Evolutionary conservation across 2,113 vertebrate species (phyloP), one percentile per base, ranked within the genome.

Genomic region (Empidonax alnorum): DNA sequence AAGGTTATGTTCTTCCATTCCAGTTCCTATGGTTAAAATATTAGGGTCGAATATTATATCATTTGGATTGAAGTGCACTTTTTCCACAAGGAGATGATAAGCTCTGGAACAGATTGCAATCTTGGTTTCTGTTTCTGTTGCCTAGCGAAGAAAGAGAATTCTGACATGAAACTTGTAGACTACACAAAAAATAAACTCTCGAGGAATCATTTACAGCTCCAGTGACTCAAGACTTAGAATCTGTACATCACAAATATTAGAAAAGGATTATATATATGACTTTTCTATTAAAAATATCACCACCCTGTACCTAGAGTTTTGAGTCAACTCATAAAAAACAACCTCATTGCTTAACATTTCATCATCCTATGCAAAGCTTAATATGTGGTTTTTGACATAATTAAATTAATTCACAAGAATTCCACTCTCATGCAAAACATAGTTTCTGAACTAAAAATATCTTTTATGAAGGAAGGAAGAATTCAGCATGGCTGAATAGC

Each of bases 21-120:
- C 99, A 14, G 99, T 99, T 47, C 99, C 99, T 68, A 99, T 99
- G 50, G 99, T 99, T 77, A 99, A 98, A 97, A 99, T 99, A 95
- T 99, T 99, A 69, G 99, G 99, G 96, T 99, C 99, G 16, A 99
- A 99, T 95, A 99, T 99, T 95, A 99, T 99, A 97, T 99, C 99
- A 33, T 98, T 99, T 81, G 99, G 98, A 96, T 99, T 98, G 85
- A 99, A 99, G 62, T 97, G 97, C 62, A 99, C 95, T 92, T 98
- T 98, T 84, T 84, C 90, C 75, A 99, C 97, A 55, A 99, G 98
- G 22, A 99, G 98, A 20, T 97, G 86, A 96, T 99, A 99, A 22
- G 99, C 99, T 87, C 99, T 98, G 28, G 98, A 98, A 80, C 99
- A 99, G 83, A 99, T 94, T 74, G 97, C 96, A 74, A 99, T 98